These are phyloP conservation scores for Trissolcus basalis DNA, from an alignment of 1,140 invertebrate species.

Conservation along the genomic window DNA sequence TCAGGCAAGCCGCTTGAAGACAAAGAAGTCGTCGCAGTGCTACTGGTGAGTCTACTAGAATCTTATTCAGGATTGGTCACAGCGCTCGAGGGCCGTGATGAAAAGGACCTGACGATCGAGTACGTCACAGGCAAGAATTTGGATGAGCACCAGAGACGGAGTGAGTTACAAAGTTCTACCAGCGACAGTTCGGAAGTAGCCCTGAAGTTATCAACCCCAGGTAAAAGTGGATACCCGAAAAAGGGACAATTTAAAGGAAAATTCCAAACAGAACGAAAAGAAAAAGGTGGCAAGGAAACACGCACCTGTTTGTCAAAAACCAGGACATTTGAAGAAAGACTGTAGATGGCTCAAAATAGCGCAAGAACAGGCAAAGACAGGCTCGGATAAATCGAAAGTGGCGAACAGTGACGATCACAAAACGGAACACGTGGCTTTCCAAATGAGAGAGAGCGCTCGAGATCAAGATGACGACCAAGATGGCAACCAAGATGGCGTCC, in stretches of 20 bases:
- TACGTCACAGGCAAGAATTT: slow-evolving; percentile 43
- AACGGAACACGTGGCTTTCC: background rate
- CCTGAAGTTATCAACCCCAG: slow-evolving; percentile 2
- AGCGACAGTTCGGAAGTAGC: slow-evolving; percentile 9
- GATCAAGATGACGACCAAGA: background rate
- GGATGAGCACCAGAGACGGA: slow-evolving; percentile 33
- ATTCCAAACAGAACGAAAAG: background rate
- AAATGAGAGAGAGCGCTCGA: background rate
- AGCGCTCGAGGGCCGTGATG: slow-evolving; percentile 49
- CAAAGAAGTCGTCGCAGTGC: slow-evolving; percentile 50
- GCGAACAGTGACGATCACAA: background rate
- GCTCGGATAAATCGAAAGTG: background rate
- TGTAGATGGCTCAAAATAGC: slow-evolving; percentile 13
- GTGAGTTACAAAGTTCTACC: slow-evolving; percentile 2
- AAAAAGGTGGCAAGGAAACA: slow-evolving; percentile 5
- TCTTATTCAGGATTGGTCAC: slow-evolving; percentile 51
- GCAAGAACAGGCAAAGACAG: background rate
- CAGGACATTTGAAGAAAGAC: slow-evolving; percentile 28
- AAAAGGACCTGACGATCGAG: slow-evolving; percentile 55
- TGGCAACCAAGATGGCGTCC: background rate
- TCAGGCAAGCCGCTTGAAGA: slow-evolving; percentile 50
- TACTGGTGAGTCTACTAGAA: slow-evolving; percentile 54
- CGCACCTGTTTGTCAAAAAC: slow-evolving; percentile 18
- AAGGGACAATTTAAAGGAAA: background rate
- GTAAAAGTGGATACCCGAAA: background rate